A percentile compares a stretch with the other conserved stretches of the same genome.
Evolutionary conservation across 2,797 vertebrate genomes (phyloP).

Genomic region (Cyclura pinguis): DNA sequence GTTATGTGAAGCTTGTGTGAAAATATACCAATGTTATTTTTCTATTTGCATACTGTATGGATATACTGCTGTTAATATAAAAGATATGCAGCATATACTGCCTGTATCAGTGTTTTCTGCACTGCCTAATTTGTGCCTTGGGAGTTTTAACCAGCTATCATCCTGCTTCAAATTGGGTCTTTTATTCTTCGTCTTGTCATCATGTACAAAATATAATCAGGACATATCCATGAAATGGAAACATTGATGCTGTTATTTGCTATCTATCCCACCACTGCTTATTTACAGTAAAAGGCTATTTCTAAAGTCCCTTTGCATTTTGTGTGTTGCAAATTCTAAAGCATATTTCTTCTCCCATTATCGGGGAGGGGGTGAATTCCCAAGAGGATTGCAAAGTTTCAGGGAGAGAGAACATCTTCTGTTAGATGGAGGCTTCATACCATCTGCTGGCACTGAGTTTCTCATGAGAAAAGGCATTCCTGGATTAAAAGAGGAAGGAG

Average conservation of each 20-base stretch:
- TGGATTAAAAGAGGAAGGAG: not conserved
- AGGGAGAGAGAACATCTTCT: not conserved
- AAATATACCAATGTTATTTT: constrained; percentile 50
- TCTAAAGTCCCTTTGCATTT: constrained; percentile 15
- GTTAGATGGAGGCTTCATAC: not conserved
- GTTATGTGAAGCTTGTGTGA: constrained; percentile 40
- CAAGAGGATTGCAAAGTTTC: not conserved
- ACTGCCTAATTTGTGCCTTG: constrained; percentile 67
- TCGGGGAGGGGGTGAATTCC: not conserved
- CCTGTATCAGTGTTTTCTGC: constrained; percentile 69
- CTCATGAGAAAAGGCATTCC: not conserved
- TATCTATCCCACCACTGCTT: not conserved
- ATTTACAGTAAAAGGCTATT: constrained; percentile 30
- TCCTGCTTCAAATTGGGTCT: constrained; percentile 33
- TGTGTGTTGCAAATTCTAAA: not conserved
- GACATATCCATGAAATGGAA: constrained; percentile 43
- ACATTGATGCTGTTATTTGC: constrained; percentile 17
- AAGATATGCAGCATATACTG: constrained; percentile 56
- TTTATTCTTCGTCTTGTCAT: constrained; percentile 19
- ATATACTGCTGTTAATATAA: constrained; percentile 52
- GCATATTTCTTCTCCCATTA: not conserved
- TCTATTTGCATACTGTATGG: constrained; percentile 38
- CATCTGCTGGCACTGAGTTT: not conserved
- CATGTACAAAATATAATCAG: constrained; percentile 54
- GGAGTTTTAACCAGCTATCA: constrained; percentile 57